Evolutionary conservation across 2,888 invertebrate genomes (phyloP).

Genomic region (Seira musarum): DNA sequence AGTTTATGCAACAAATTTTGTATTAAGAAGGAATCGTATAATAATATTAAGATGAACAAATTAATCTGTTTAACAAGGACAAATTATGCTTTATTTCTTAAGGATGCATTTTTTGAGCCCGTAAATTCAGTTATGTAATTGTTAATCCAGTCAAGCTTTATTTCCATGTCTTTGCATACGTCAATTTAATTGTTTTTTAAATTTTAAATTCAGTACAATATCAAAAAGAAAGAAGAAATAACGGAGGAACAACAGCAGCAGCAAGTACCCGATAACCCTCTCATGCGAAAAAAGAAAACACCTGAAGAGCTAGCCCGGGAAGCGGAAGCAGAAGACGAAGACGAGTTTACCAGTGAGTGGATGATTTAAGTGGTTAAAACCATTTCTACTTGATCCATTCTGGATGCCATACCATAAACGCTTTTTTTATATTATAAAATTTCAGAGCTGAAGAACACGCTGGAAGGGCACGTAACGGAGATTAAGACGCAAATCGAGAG

Average conservation of each 20-base stretch:
- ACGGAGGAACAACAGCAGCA: conserved; percentile 76
- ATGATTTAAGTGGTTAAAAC: background rate
- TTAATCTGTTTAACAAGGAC: too few relatives aligned
- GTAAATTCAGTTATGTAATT: too few relatives aligned
- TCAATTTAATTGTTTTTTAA: too few relatives aligned
- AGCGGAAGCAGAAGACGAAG: conserved; percentile 95
- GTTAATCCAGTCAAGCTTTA: too few relatives aligned
- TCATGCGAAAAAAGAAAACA: conserved; percentile 99
- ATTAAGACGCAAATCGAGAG: conserved; percentile 97
- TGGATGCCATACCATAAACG: too few relatives aligned
- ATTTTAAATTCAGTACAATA: conserved; percentile 99
- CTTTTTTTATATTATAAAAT: too few relatives aligned
- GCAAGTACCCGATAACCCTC: conserved; percentile 88
- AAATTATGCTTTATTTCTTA: too few relatives aligned
- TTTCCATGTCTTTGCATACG: too few relatives aligned
- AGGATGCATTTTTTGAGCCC: too few relatives aligned
- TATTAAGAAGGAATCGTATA: too few relatives aligned
- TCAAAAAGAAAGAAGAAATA: conserved; percentile 97
- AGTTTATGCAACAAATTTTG: too few relatives aligned
- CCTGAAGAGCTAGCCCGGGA: conserved; percentile 98
- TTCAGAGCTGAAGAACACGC: conserved; percentile 97
- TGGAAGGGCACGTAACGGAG: conserved; percentile 97
- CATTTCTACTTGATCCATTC: background rate
- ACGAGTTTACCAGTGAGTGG: conserved; percentile 93
- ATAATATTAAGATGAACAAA: too few relatives aligned